These are phyloP conservation scores for Anthoscopus minutus DNA, from an alignment of 2,113 vertebrate species.

Conservation along the genomic window DNA sequence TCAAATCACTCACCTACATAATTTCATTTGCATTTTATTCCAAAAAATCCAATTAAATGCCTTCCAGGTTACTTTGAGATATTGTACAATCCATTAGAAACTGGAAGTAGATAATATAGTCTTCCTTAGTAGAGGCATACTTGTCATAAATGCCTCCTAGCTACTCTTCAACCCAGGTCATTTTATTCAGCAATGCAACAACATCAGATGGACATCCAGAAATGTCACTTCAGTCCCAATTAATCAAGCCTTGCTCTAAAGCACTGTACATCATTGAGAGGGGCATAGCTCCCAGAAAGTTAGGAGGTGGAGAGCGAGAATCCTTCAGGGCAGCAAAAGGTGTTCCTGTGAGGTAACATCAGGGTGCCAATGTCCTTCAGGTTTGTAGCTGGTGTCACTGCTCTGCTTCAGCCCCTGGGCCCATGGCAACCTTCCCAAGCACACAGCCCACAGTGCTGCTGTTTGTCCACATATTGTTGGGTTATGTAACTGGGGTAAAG, in stretches of 20 bases:
- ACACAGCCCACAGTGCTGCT: fast-evolving
- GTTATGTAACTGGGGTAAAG: not conserved
- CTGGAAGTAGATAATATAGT: not conserved
- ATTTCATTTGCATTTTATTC: slow-evolving; percentile 14
- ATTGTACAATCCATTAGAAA: not conserved
- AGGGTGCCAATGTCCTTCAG: not conserved
- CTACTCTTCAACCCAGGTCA: not conserved
- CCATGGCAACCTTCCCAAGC: not conserved
- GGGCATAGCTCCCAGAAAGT: not conserved
- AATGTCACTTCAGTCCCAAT: not conserved
- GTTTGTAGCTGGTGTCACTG: fast-evolving
- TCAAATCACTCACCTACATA: not conserved
- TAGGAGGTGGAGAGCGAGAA: not conserved
- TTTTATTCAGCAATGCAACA: not conserved
- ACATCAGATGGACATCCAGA: not conserved
- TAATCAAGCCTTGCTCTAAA: not conserved
- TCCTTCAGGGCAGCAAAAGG: not conserved
- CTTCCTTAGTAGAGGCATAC: not conserved
- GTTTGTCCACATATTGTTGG: not conserved
- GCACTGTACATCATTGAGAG: not conserved
- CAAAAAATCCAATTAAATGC: not conserved
- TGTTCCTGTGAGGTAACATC: not conserved
- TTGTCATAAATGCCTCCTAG: not conserved
- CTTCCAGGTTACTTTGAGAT: not conserved
- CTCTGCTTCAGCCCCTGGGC: not conserved